These are phyloP conservation scores for Caenorhabditis doughertyi DNA, from an alignment of 2,888 invertebrate genomes.

Conservation along the genomic window DNA sequence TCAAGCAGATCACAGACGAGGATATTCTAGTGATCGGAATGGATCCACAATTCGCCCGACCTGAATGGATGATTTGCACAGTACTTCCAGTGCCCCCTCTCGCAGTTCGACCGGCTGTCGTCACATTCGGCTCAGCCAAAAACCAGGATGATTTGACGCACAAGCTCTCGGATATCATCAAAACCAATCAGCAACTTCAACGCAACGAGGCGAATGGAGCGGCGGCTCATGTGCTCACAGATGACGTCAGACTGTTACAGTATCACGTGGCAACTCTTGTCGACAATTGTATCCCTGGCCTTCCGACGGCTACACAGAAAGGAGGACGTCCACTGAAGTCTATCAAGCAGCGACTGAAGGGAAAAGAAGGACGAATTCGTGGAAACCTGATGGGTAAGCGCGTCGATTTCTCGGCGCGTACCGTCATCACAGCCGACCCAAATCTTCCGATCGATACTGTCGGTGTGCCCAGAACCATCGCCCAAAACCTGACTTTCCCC, in stretches of 20 bases:
- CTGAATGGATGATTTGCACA: constrained; percentile 99
- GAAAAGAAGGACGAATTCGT: constrained; percentile 98
- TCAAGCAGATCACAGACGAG: constrained; percentile 95
- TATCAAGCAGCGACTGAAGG: constrained; percentile 94
- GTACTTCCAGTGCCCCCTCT: constrained; percentile 97
- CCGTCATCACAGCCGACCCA: constrained; percentile 88
- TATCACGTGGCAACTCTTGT: constrained; percentile 98
- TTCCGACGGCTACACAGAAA: constrained; percentile 97
- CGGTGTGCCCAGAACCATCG: constrained; percentile 97
- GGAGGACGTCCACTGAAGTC: constrained; percentile 98
- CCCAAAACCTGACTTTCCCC: constrained; percentile 98
- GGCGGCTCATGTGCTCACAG: constrained; percentile 96
- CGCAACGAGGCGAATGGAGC: constrained; percentile 96
- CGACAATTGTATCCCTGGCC: constrained; percentile 98
- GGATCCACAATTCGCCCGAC: constrained; percentile 92
- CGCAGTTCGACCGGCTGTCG: constrained; percentile 96
- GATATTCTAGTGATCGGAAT: constrained; percentile 93
- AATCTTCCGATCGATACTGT: constrained; percentile 90
- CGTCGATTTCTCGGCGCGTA: constrained; percentile 99
- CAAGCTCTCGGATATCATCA: constrained; percentile 98
- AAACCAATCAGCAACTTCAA: constrained; percentile 95
- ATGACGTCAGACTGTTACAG: constrained; percentile 97
- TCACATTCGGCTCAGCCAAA: constrained; percentile 98
- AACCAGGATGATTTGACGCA: constrained; percentile 99
- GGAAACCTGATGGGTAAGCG: constrained; percentile 98